Percentiles rank a stretch among this genome's conserved stretches.
These are phyloP conservation scores for Suncus etruscus DNA, from an alignment of 2,113 vertebrate genomes.

Conservation along the genomic window DNA sequence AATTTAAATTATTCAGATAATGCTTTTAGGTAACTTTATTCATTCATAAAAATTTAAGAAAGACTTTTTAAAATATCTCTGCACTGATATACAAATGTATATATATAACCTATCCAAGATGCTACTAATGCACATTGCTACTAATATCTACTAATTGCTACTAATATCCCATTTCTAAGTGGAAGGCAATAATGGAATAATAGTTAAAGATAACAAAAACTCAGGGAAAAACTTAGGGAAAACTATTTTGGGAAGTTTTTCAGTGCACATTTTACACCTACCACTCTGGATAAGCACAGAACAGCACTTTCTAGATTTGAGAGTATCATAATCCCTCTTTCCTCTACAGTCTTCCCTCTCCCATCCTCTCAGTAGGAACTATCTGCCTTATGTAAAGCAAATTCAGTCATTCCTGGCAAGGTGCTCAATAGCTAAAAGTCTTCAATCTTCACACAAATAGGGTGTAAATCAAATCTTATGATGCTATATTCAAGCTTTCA, in stretches of 20 bases:
- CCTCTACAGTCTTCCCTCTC: neutral
- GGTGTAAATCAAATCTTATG: constrained; percentile 77
- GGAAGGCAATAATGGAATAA: neutral
- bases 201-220: neutral
- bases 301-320: neutral
- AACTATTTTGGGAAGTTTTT: constrained; percentile 36
- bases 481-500: constrained; percentile 73
- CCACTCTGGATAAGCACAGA: neutral
- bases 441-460: constrained; percentile 80
- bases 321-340: neutral
- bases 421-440: constrained; percentile 69
- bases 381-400: constrained; percentile 68
- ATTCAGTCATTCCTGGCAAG: constrained; percentile 65
- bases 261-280: neutral
- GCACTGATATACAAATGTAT: neutral
- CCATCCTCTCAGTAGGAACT: constrained; percentile 37
- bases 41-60: constrained; percentile 16
- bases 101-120: neutral
- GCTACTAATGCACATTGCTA: neutral
- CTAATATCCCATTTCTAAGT: neutral
- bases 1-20: constrained; percentile 46
- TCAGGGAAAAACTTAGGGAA: neutral
- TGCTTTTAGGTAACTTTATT: constrained; percentile 19
- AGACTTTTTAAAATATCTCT: neutral
- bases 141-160: too few relatives aligned